phyloP scores from a whole-genome alignment of 2,113 vertebrate genomes.

The Charadrius vociferus region DNA sequence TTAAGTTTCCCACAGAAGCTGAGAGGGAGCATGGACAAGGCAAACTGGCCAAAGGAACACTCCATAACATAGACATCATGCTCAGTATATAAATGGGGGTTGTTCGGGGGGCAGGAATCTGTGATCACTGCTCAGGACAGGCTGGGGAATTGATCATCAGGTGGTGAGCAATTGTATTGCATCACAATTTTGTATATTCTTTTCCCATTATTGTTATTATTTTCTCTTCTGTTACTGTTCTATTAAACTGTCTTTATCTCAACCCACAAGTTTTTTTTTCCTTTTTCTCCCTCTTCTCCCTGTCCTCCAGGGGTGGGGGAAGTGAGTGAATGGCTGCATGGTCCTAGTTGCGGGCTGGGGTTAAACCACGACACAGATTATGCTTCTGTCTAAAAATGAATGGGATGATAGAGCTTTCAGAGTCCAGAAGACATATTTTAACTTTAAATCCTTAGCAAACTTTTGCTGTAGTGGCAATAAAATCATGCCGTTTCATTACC shows the following conservation, averaged over 20 bases:
- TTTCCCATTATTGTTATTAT: background rate
- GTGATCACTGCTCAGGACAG: background rate
- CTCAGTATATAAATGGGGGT: background rate
- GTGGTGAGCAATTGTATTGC: background rate
- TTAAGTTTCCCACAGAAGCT: background rate
- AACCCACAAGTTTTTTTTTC: background rate
- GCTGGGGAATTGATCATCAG: background rate
- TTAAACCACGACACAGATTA: background rate
- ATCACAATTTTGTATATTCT: background rate
- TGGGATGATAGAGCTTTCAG: background rate
- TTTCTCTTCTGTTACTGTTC: background rate
- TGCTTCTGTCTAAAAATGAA: background rate
- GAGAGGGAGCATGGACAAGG: background rate
- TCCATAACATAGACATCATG: background rate
- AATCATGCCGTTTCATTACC: background rate
- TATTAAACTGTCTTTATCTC: background rate
- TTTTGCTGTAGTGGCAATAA: background rate
- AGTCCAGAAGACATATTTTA: background rate
- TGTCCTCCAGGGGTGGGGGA: background rate
- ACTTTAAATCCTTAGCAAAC: background rate
- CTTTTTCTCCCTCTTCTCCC: background rate
- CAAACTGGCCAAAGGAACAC: background rate
- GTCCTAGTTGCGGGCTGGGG: background rate
- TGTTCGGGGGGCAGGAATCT: background rate
- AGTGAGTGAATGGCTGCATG: background rate